phyloP scores from a whole-genome alignment of 2,113 vertebrate species.

The Callopanchax toddi region DNA sequence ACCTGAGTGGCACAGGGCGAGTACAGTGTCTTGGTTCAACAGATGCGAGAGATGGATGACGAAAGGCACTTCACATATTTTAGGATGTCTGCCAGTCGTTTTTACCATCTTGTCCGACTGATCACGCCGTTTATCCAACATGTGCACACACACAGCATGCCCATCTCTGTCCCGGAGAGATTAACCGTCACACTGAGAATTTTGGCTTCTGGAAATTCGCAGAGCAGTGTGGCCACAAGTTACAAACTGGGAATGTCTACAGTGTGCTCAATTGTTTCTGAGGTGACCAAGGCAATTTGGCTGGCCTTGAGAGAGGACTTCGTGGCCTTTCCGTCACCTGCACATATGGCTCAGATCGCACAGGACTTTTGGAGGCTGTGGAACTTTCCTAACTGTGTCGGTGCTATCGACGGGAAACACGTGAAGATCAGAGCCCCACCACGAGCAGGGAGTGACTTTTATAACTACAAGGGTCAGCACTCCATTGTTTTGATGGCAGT shows the following conservation, averaged over 20 bases:
- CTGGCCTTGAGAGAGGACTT: too few species aligned
- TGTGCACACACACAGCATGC: not conserved
- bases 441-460: not conserved
- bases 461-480: not conserved
- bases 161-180: not conserved
- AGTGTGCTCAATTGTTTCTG: too few species aligned
- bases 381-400: not conserved
- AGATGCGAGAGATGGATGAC: not conserved
- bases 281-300: too few species aligned
- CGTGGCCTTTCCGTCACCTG: too few species aligned
- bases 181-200: not conserved
- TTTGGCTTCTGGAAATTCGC: not conserved
- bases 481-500: not conserved
- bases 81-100: not conserved
- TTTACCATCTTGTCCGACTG: not conserved
- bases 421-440: not conserved
- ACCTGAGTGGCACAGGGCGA: not conserved
- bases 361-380: not conserved
- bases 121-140: not conserved
- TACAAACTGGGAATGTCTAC: too few species aligned
- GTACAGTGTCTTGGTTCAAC: slow-evolving; percentile 4
- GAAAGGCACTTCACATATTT: not conserved
- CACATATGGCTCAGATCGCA: too few species aligned
- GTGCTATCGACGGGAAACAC: not conserved
- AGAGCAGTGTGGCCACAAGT: not conserved